A percentile compares a stretch with the other conserved stretches of the same genome.
Evolutionary conservation across 2,113 vertebrate species (phyloP).

Genomic region (Galemys pyrenaicus): DNA sequence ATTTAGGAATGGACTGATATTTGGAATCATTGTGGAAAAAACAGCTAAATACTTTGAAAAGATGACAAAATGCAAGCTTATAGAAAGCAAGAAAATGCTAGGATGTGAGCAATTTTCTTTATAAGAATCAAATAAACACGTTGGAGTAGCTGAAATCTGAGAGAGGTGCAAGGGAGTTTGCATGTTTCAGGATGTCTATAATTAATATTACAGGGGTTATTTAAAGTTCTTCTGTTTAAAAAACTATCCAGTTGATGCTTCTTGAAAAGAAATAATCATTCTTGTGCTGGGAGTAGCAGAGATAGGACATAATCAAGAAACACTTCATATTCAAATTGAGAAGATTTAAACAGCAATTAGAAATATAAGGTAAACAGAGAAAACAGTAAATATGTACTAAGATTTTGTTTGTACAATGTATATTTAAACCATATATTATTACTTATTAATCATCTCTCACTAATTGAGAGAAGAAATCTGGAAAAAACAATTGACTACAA

Average conservation of each 20-base stretch:
- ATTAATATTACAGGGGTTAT: neutral
- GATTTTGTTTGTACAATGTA: neutral
- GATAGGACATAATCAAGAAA: neutral
- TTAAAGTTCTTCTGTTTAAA: neutral
- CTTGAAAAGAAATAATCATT: neutral
- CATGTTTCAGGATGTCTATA: neutral
- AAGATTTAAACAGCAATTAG: neutral
- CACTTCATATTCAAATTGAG: neutral
- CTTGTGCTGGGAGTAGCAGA: neutral
- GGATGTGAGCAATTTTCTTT: neutral
- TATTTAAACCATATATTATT: neutral
- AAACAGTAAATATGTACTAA: neutral
- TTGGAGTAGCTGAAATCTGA: neutral
- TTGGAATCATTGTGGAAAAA: neutral
- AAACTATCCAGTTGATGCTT: neutral
- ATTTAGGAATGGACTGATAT: neutral
- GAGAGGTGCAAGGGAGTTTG: neutral
- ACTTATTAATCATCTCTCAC: neutral
- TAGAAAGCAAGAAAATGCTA: neutral
- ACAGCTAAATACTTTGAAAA: neutral
- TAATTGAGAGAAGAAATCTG: neutral
- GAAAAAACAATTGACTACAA: neutral
- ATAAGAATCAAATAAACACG: neutral
- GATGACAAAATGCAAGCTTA: neutral
- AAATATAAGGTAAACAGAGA: neutral